Evolutionary conservation across 2,888 invertebrate genomes (phyloP), one percentile per base, ranked within the genome.

Genomic region (Epirrhoe alternata): DNA sequence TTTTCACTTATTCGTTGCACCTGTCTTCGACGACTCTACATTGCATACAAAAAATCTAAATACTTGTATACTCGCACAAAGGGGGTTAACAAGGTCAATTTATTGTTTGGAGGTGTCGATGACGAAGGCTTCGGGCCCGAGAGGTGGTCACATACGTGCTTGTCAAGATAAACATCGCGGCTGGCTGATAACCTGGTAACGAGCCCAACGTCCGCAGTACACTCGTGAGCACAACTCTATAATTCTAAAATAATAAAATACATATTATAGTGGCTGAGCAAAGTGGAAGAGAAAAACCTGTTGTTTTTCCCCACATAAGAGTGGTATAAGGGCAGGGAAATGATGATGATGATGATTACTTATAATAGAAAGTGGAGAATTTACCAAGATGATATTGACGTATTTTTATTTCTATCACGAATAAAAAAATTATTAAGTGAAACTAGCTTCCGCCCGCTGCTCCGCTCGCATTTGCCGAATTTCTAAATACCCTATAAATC

Each of bases 141-240:
- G 85, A 86, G 85, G 80, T 85, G 86, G 86, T 87, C 89, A 87
- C 86, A 85, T 84, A 80, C 84, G 84, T 79, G 84, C 81, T 85
- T 84, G 87, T 90, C 89, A 82, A 86, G 90, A 91, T 90, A 86
- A 84, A 69, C 79, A 91, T 91, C 91, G 77, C 81, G 71, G 77
- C 75, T 73, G 75, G 78, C 83, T 82, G 88, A 89, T 90, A 88
- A 87, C 84, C 82, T 81, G 84, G 86, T 85, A 90, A 88, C 88
- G 86, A 88, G 86, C 81, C 83, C 80, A 84, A 86, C 86, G 86
- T 85, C 84, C 81, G 83, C 78, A 78, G 87, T 87, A 88, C 81
- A 77, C 52, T 79, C 80, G 78, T 64, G 73, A 62, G 73, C 83
- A 79, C 66, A 86, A 80, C 59, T 73, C 45, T n/a, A 1, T 52